Conservation (phyloP, 2,797 vertebrate species). For the Tachyglossus aculeatus region DNA sequence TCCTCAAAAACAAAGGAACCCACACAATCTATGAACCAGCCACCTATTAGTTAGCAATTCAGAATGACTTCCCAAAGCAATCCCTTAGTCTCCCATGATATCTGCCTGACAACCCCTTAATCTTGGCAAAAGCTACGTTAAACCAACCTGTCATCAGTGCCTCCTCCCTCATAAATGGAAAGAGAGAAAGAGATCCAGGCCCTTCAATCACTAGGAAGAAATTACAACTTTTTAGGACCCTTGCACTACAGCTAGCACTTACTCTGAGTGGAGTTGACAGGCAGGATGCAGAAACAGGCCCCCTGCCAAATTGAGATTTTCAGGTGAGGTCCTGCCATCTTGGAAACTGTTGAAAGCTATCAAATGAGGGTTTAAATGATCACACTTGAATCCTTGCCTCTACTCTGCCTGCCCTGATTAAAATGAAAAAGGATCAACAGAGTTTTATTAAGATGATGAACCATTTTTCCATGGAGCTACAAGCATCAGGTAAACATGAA, state of each 20-base stretch:
- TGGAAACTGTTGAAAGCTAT: constrained; percentile 54
- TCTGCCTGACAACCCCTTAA: constrained; percentile 82
- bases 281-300: constrained; percentile 32
- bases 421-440: constrained; percentile 19
- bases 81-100: constrained; percentile 76
- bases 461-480: too few species aligned
- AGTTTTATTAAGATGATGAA: too few species aligned
- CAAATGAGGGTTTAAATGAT: constrained; percentile 73
- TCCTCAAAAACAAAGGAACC: constrained; percentile 56
- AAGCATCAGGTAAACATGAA: too few species aligned
- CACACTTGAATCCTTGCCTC: constrained; percentile 49
- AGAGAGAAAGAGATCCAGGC: constrained; percentile 8
- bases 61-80: constrained; percentile 76
- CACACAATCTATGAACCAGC: constrained; percentile 55
- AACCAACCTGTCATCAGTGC: constrained; percentile 77
- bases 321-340: constrained; percentile 65
- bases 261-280: not conserved
- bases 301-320: constrained; percentile 62
- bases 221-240: constrained; percentile 2
- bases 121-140: constrained; percentile 78
- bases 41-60: constrained; percentile 76
- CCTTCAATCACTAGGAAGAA: constrained; percentile 11
- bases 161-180: constrained; percentile 61
- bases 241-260: not conserved
- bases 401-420: constrained; percentile 2